phyloP scores from a whole-genome alignment of 2,797 vertebrate species.

The Rousettus madagascariensis region DNA sequence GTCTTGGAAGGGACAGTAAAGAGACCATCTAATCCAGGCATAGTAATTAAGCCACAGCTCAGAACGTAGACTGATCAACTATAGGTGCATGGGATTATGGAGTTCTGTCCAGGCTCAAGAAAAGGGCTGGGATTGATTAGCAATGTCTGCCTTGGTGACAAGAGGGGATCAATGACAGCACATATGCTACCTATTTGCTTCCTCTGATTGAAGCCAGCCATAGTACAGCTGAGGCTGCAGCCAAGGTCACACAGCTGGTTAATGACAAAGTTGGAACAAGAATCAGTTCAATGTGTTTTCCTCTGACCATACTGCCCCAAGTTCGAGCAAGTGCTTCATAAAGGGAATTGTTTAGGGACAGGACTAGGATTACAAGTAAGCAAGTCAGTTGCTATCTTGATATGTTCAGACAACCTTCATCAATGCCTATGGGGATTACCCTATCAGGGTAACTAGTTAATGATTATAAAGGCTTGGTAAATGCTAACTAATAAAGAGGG shows the following conservation, averaged over 20 bases:
- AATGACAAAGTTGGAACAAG: background rate
- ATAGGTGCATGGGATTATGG: background rate
- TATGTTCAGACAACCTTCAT: background rate
- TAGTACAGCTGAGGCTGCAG: background rate
- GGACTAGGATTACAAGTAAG: background rate
- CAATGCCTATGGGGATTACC: background rate
- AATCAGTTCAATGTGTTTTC: background rate
- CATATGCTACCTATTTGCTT: background rate
- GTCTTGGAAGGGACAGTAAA: constrained; percentile 18
- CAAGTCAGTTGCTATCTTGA: constrained; percentile 7
- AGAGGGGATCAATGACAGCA: background rate
- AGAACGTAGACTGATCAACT: background rate
- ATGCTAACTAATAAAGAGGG: constrained; percentile 52
- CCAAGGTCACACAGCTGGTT: background rate
- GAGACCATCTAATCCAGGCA: background rate
- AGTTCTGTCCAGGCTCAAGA: background rate
- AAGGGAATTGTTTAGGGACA: background rate
- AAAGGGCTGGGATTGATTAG: constrained; percentile 27
- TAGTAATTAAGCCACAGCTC: background rate
- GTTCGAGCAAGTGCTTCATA: background rate
- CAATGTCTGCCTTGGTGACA: background rate
- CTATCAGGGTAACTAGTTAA: constrained; percentile 47
- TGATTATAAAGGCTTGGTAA: constrained; percentile 58
- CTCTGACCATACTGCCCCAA: background rate
- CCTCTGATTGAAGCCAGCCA: background rate